These are phyloP conservation scores for Pleuronectes platessa DNA, from an alignment of 2,113 vertebrate genomes.

Conservation along the genomic window DNA sequence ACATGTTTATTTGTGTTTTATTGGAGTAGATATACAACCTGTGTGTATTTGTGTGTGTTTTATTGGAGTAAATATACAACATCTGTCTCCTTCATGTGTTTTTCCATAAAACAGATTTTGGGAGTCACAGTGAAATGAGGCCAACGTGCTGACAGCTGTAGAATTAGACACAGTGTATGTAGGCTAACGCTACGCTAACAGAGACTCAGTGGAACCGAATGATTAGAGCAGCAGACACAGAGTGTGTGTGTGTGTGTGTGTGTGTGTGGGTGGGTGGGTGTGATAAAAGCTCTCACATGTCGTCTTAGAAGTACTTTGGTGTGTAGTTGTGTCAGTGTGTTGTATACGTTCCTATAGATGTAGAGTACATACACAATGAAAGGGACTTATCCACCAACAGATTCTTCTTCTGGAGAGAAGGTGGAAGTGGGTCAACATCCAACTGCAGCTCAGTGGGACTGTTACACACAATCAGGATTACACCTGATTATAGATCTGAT, in stretches of 20 bases:
- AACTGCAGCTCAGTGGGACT: too few species aligned
- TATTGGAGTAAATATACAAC: not conserved
- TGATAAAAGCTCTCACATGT: not conserved
- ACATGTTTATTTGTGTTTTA: too few species aligned
- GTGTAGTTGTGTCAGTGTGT: not conserved
- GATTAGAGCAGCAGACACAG: conserved; percentile 32
- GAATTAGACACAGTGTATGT: conserved; percentile 1
- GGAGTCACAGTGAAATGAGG: conserved; percentile 53
- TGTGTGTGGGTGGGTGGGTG: conserved; percentile 16
- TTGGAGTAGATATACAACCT: too few species aligned
- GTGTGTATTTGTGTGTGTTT: too few species aligned
- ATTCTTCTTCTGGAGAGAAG: too few species aligned
- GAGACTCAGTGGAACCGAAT: conserved; percentile 52
- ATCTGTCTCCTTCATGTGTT: not conserved
- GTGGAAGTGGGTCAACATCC: too few species aligned
- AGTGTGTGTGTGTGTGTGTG: conserved; percentile 10
- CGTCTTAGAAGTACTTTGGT: not conserved
- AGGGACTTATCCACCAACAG: not conserved
- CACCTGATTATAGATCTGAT: too few species aligned
- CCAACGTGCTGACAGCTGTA: conserved; percentile 44
- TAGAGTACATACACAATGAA: not conserved
- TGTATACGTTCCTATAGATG: not conserved
- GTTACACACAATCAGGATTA: too few species aligned
- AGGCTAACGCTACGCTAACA: conserved; percentile 49
- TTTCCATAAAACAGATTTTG: conserved; percentile 26